Conservation (phyloP, 1,140 invertebrate species). For the Charaxes varanes region DNA sequence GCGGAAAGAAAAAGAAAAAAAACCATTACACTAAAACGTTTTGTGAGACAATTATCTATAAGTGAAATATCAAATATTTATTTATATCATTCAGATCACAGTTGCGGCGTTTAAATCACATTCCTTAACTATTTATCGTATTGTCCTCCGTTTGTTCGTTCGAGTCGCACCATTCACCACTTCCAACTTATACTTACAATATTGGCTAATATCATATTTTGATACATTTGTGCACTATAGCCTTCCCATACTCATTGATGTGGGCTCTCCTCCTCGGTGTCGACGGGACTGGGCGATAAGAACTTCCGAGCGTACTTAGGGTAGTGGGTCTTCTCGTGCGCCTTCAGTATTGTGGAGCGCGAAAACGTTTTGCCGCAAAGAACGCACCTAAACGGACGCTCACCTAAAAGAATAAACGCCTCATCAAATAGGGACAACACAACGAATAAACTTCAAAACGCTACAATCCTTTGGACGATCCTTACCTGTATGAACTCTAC, state of each 20-base stretch:
- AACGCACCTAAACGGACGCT: slow-evolving; percentile 90
- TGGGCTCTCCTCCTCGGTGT: slow-evolving; percentile 86
- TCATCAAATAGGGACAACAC: neutral
- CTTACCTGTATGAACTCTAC: slow-evolving; percentile 89
- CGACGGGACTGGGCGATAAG: slow-evolving; percentile 87
- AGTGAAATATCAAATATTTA: slow-evolving; percentile 75
- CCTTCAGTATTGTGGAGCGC: slow-evolving; percentile 90
- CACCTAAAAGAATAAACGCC: slow-evolving; percentile 72
- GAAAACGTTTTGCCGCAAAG: slow-evolving; percentile 93
- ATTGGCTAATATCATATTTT: slow-evolving; percentile 38
- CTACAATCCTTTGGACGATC: too few relatives aligned
- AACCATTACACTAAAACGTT: slow-evolving; percentile 44
- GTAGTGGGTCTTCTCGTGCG: slow-evolving; percentile 93
- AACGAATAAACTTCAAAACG: neutral
- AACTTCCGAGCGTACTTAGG: slow-evolving; percentile 91
- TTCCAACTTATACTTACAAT: slow-evolving; percentile 31
- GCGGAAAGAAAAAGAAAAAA: too few relatives aligned
- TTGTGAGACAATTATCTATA: slow-evolving; percentile 67
- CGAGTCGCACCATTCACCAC: slow-evolving; percentile 55
- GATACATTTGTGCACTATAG: slow-evolving; percentile 38
- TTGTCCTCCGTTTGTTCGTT: slow-evolving; percentile 64
- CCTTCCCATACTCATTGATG: slow-evolving; percentile 75
- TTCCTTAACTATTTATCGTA: slow-evolving; percentile 71
- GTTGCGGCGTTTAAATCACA: slow-evolving; percentile 75
- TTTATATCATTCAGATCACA: slow-evolving; percentile 76